Conservation (phyloP, 2,797 vertebrate species). For the Anguilla obscura region DNA sequence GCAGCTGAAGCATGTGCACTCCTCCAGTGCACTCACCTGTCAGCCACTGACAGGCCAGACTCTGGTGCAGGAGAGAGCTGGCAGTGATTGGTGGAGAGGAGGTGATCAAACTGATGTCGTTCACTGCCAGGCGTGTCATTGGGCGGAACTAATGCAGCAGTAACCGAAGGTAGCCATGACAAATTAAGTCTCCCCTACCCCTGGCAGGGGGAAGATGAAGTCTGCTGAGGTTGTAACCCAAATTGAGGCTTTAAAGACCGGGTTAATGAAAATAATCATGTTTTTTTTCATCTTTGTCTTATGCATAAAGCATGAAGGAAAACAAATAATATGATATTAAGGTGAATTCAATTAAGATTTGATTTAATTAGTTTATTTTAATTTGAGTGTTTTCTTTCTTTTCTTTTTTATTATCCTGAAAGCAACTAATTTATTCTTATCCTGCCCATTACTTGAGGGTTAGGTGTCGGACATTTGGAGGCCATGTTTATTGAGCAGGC, state of each 20-base stretch:
- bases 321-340: not conserved
- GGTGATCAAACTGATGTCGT: not conserved
- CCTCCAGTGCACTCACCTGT: not conserved
- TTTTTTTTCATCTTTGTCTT: not conserved
- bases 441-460: not conserved
- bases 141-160: conserved; percentile 19
- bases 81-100: not conserved
- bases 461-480: not conserved
- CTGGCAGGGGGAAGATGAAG: not conserved
- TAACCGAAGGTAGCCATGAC: not conserved
- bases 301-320: not conserved
- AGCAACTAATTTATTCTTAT: too few relatives aligned
- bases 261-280: too few relatives aligned
- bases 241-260: too few relatives aligned
- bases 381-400: too few relatives aligned
- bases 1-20: not conserved
- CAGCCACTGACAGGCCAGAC: not conserved
- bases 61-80: not conserved
- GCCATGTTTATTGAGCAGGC: not conserved
- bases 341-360: too few relatives aligned
- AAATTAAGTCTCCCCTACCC: not conserved
- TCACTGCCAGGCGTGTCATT: not conserved
- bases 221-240: not conserved
- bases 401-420: too few relatives aligned
- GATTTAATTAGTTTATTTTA: too few relatives aligned